Base-by-base conservation (phyloP, 1,140 invertebrate species). In the Melitaea cinxia region DNA sequence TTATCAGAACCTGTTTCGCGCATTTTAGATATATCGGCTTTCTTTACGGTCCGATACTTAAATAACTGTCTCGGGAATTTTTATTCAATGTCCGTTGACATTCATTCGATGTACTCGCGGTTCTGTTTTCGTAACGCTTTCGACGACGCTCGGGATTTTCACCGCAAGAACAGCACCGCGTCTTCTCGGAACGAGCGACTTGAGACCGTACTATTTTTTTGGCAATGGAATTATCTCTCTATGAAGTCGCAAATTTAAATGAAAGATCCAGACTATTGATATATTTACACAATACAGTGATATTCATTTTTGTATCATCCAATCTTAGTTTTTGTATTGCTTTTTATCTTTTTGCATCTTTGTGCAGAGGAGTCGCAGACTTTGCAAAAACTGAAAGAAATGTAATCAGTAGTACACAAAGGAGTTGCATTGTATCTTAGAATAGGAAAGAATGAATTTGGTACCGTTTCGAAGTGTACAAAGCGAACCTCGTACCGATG, bases 21-120 rank as follows among this genome's bases (percentile, higher is more conserved):
- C 74, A 74, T 79, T 83, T 78, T 69, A 80, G 75, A 83, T 79
- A 73, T 75, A 80, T 80, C 84, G 72, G 73, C 82, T 85, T 83
- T 85, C 82, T 82, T 82, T 70, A 67, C 72, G 53, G 60, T 65
- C 69, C 72, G 58, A 70, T 74, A 73, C 70, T 76, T 68, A 68
- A 77, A 72, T 77, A 77, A 72, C 73, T 76, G 65, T 69, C 68
- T 65, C 53, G 47, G 33, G 60, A 70, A 73, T 75, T 83, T 75
- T 83, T 78, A 53, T 65, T 56, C 26, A 45, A 49, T 49, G 21
- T 19, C 30, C 15, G 24, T 50, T 57, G 61, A 56, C 42, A 56
- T 64, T 33, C 28, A 56, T 28, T 42, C 26, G 37, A 12, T 4
- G 17, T 30, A 33, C 14, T 62, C 3, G 50, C 37, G n/a, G 60